phyloP scores from a whole-genome alignment of 2,113 vertebrate genomes.

The Gila orcuttii region DNA sequence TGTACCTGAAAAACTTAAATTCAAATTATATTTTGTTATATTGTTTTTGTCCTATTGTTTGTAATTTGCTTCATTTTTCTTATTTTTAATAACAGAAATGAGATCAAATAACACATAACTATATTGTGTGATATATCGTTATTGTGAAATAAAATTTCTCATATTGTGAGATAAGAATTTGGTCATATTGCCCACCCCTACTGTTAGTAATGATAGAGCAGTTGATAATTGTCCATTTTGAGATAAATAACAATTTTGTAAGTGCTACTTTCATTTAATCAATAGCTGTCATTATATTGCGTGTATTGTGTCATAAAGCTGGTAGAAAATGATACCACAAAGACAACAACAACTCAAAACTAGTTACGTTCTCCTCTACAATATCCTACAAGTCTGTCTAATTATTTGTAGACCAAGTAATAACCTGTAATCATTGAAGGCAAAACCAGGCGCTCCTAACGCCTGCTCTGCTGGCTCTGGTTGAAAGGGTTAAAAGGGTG shows the following conservation, averaged over 20 bases:
- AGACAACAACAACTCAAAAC: not conserved
- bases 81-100: too few relatives aligned
- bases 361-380: not conserved
- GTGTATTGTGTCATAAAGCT: not conserved
- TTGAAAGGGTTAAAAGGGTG: conserved; percentile 53
- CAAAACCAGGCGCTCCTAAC: conserved; percentile 16
- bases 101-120: too few relatives aligned
- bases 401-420: conserved; percentile 11
- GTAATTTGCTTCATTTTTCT: too few relatives aligned
- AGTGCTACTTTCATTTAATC: not conserved
- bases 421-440: conserved; percentile 11
- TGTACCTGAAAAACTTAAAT: too few relatives aligned
- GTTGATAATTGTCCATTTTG: not conserved
- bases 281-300: not conserved
- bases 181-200: too few relatives aligned
- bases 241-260: not conserved
- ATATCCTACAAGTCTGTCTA: not conserved
- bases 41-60: too few relatives aligned
- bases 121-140: too few relatives aligned
- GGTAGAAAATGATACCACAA: not conserved
- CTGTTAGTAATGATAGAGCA: not conserved
- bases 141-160: too few relatives aligned
- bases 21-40: too few relatives aligned
- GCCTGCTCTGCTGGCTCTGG: conserved; percentile 14
- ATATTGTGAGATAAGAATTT: too few relatives aligned